Percentiles rank a stretch among this genome's conserved stretches.
Evolutionary conservation across 2,113 vertebrate species (phyloP).

Genomic region (Lepus americanus): DNA sequence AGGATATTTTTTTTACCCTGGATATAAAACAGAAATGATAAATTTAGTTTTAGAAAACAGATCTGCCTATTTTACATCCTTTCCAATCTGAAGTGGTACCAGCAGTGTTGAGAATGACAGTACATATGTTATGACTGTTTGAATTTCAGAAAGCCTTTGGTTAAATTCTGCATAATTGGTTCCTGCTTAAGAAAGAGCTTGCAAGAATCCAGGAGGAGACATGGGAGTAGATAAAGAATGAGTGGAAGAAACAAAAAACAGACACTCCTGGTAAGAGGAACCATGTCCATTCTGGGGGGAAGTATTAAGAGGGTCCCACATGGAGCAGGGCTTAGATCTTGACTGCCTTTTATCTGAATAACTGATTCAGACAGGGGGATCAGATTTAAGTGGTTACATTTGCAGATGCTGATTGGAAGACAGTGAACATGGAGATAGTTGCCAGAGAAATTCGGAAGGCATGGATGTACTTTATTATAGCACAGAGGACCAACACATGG

Average conservation of each 20-base stretch:
- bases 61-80: constrained; percentile 74
- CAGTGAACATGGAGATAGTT: constrained; percentile 75
- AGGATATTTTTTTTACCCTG: not conserved
- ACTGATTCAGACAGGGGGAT: constrained; percentile 87
- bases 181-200: constrained; percentile 84
- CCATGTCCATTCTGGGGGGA: constrained; percentile 65
- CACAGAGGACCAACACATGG: constrained; percentile 59
- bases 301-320: constrained; percentile 80
- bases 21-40: constrained; percentile 6
- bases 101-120: constrained; percentile 76
- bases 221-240: constrained; percentile 84
- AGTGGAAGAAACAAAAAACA: constrained; percentile 87
- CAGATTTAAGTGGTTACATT: constrained; percentile 87
- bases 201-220: constrained; percentile 83
- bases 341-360: constrained; percentile 87
- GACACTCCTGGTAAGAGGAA: constrained; percentile 84
- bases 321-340: constrained; percentile 82
- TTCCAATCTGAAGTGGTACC: constrained; percentile 72
- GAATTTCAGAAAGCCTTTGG: constrained; percentile 84
- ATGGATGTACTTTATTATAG: constrained; percentile 73
- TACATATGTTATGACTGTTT: constrained; percentile 81
- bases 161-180: constrained; percentile 84
- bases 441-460: constrained; percentile 73
- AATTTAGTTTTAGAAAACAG: constrained; percentile 60
- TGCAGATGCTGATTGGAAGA: constrained; percentile 82